Evolutionary conservation across 2,797 vertebrate species (phyloP), one percentile per base, ranked within the genome.

Genomic region (Danionella dracula): DNA sequence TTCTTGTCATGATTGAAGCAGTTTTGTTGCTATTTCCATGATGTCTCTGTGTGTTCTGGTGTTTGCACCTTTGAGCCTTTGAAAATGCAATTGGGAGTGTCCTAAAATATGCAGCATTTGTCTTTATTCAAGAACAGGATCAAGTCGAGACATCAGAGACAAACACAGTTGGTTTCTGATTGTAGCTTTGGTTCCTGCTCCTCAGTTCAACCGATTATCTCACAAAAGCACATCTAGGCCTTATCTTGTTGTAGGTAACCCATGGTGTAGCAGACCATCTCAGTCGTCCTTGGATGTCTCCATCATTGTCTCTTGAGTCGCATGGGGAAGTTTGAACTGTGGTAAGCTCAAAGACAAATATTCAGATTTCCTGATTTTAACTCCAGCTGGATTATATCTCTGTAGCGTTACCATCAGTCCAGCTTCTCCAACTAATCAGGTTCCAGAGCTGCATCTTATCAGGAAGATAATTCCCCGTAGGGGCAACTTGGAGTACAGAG

Each of bases 401-500:
- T 29, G 27, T 35, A 21, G 48, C 1, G 48, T 58, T 45, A 20
- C 17, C 55, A 55, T 55, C 29, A 46, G 27, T 64, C 49, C n/a
- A 29, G 13, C 41, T 65, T 65, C 34, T 54, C 62, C 21, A 8
- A 31, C 41, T 55, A 56, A 66, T 66, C 62, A 66, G 23, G 62
- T 38, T 66, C 29, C 11, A 5, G 31, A 37, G 42, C 13, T 37
- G 41, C 15, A 1, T 46, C 62, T 20, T 38, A 46, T 55, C 62
- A 37, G 50, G 17, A 55, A 45, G 29, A 27, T 55, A 17, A 55
- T 55, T 55, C 40, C 41, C 40, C 13, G 17, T 27, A 42, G 61
- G 49, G 42, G 27, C 37, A 54, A 9, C 41, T 35, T 20, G 2
- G 4, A 55, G 50, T 17, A 37, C 21, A 31, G 20, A n/a, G 20